Percentiles rank a stretch among this genome's conserved stretches.
phyloP scores from a whole-genome alignment of 1,140 invertebrate genomes.

The Nephila pilipes region DNA sequence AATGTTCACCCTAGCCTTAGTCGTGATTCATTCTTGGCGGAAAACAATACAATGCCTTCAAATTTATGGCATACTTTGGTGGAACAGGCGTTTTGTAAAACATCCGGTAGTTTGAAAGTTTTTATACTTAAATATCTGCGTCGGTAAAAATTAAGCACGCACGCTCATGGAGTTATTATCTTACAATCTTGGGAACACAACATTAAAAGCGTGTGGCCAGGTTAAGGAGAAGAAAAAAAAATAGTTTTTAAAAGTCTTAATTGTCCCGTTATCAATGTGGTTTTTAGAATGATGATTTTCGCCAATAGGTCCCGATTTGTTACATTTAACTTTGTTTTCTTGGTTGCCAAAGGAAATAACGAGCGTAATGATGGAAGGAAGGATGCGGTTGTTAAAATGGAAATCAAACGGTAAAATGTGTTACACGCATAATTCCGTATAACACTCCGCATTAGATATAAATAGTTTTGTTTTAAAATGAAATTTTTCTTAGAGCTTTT shows the following conservation, averaged over 20 bases:
- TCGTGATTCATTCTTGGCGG: slow-evolving; percentile 51
- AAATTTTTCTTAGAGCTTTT: no score
- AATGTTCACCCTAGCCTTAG: background rate
- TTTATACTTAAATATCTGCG: slow-evolving; percentile 42
- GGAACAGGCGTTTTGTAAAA: slow-evolving; percentile 31
- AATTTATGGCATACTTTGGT: slow-evolving; percentile 58
- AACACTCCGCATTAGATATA: no score
- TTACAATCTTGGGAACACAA: slow-evolving; percentile 21
- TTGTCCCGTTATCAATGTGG: background rate
- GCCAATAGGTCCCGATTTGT: slow-evolving; percentile 17
- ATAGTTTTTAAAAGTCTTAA: slow-evolving; percentile 19
- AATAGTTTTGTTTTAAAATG: no score
- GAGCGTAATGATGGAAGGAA: no score
- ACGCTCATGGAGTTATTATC: slow-evolving; percentile 1
- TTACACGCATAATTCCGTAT: no score
- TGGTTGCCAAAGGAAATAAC: no score
- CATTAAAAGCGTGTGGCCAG: background rate
- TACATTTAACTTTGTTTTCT: slow-evolving; percentile 7
- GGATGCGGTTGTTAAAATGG: no score
- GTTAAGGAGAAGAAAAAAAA: background rate
- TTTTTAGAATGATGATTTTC: background rate
- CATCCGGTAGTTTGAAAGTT: slow-evolving; percentile 58
- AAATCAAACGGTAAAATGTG: no score
- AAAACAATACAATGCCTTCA: slow-evolving; percentile 56
- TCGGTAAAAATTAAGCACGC: slow-evolving; percentile 6